Evolutionary conservation across 2,888 invertebrate species (phyloP), one percentile per base, ranked within the genome.

Genomic region (Leucophenga montana): DNA sequence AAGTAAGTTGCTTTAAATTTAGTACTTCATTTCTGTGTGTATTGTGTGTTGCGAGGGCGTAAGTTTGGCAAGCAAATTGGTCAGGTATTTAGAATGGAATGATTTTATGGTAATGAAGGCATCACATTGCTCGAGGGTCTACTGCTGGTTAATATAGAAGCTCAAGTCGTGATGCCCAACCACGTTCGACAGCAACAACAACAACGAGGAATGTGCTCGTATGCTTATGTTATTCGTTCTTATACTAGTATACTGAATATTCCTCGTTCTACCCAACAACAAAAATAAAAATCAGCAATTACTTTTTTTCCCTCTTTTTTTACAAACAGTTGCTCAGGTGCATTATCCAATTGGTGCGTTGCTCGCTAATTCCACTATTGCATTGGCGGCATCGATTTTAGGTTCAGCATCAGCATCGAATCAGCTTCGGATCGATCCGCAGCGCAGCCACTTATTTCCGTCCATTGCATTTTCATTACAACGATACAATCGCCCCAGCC

Each of bases 341-440:
- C 77, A 82, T 82, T 82, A 81, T 82, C 79, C 82, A 83, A 83
- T 80, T 83, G 82, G 76, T 79, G 75, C 73, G 75, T 73, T 79
- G 81, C 73, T 73, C 39, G 39, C 39, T 39, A 39, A 39, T 39
- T 39, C 39, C 39, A 39, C 39, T 39, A 8, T 11, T 39, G 39
- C 39, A 39, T 39, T 39, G 39, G 39, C 39, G 39, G 39, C 39
- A 39, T 11, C 39, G 39, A 39, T 39, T 77, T 77, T 77, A 74
- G 61, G 67, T 77, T 62, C 72, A 27, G 56, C 77, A 70, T 71
- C 72, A 16, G 69, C 69, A 73, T 73, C 80, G 80, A 56, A 79
- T 77, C 81, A 16, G 72, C 71, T 73, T 73, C 80, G 80, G 11
- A 79, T 77, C 81, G 80, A 80, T 79, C 78, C 79, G 77, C 78